These are phyloP conservation scores for Auanema freiburgensis DNA, from an alignment of 2,888 invertebrate genomes.

Conservation along the genomic window DNA sequence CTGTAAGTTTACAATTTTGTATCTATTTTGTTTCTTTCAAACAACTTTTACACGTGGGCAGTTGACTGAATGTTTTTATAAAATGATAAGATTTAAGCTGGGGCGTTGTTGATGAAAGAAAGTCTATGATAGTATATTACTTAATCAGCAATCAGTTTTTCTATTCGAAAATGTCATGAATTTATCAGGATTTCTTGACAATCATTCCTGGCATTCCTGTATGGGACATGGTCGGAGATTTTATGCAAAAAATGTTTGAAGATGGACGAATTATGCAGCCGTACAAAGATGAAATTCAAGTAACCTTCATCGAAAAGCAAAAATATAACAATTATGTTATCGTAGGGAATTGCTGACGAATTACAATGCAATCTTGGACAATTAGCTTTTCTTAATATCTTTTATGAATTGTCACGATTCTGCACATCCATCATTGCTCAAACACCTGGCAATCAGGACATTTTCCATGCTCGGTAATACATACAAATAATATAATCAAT, in stretches of 20 bases:
- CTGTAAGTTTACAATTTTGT: conserved; percentile 18
- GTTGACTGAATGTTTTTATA: not conserved
- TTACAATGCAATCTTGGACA: conserved; percentile 46
- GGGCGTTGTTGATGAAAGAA: no score
- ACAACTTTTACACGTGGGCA: not conserved
- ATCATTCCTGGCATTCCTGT: conserved; percentile 41
- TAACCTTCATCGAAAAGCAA: conserved; percentile 10
- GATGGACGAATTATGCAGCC: conserved; percentile 45
- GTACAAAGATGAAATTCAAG: conserved; percentile 48
- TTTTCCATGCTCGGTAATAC: conserved; percentile 37
- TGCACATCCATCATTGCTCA: conserved; percentile 55
- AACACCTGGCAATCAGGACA: conserved; percentile 31
- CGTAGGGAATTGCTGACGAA: conserved; percentile 49
- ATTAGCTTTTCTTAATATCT: conserved; percentile 51
- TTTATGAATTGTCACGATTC: conserved; percentile 55
- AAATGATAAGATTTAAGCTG: no score
- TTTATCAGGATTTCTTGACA: conserved; percentile 35
- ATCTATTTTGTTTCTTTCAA: not conserved
- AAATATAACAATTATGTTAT: conserved; percentile 10
- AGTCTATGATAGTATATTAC: no score
- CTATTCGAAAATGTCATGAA: not conserved
- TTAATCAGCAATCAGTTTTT: conserved; percentile 1
- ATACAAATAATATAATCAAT: no score
- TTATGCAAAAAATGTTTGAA: conserved; percentile 37
- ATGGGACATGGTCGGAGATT: conserved; percentile 42